Evolutionary conservation across 2,113 vertebrate genomes (phyloP), one percentile per base, ranked within the genome.

Genomic region (Mohoua ochrocephala): DNA sequence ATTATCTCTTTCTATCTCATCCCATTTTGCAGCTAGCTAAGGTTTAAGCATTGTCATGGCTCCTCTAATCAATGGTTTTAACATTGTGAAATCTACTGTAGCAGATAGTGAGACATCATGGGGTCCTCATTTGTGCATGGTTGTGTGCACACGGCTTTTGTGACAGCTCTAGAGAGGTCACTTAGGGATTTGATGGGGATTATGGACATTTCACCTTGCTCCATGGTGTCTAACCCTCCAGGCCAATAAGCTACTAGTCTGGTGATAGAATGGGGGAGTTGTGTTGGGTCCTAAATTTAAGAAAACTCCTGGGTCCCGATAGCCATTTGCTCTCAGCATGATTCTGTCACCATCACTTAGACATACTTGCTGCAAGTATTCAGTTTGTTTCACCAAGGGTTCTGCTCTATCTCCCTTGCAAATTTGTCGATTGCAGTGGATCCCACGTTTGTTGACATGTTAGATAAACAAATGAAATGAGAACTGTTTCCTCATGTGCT

Each of bases 341-440:
- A 15, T 73, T 30, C 30, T 45, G 17, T 73, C 5, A 31, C 12
- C 52, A 45, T 64, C 37, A 71, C 23, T 64, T 65, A 39, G 65
- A 50, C 37, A 26, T 57, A 50, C 1, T 24, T 33, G 15, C 20
- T 12, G 41, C 14, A 64, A 50, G 23, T 30, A 37, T 64, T 45
- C 13, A 6, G 3, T 57, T 65, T 65, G 9, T 59, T 91, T 75
- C 56, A 39, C 24, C 4, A 17, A 60, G 28, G 41, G 22, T 53
- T 60, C 39, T 75, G 13, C 24, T 39, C 13, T 16, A n/a, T 24
- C 30, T 60, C 61, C n/a, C 53, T 61, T 47, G 24, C 24, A 68
- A 35, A 68, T 68, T 41, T 68, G 21, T 75, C 30, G 31, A 0
- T 53, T 0, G 0, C 11, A 53, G 31, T 41, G 41, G 23, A 41